Conservation (phyloP, 2,797 vertebrate genomes). For the Ctenochaetus hawaiiensis region DNA sequence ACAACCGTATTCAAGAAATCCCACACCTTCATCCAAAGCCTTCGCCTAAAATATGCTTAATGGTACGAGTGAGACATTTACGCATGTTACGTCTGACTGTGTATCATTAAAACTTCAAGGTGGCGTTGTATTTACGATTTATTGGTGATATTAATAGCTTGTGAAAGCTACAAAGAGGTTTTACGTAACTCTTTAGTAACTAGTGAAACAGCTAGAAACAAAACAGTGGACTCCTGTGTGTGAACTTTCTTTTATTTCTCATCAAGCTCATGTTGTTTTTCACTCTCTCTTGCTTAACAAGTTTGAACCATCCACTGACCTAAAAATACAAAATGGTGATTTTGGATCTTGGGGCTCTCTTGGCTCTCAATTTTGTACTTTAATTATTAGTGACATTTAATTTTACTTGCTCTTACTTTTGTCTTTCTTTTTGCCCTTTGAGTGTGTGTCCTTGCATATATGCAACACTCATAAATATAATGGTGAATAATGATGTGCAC, state of each 20-base stretch:
- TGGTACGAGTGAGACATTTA: neutral
- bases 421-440: neutral
- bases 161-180: neutral
- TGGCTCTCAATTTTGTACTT: constrained; percentile 12
- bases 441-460: constrained; percentile 14
- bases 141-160: neutral
- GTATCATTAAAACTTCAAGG: neutral
- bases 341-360: constrained; percentile 22
- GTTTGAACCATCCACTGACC: neutral
- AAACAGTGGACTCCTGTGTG: neutral
- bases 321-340: constrained; percentile 9
- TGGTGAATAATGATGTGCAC: constrained; percentile 13
- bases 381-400: constrained; percentile 38
- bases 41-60: constrained; percentile 23
- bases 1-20: neutral
- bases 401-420: neutral
- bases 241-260: constrained; percentile 5
- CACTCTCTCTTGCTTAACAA: neutral
- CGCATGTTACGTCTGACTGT: neutral
- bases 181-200: neutral
- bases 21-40: constrained; percentile 5
- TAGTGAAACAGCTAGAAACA: neutral
- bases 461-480: neutral
- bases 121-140: neutral
- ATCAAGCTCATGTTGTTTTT: constrained; percentile 39